Evolutionary conservation across 2,888 invertebrate species (phyloP), one percentile per base, ranked within the genome.

Genomic region (Pseudolycoriella hygida): DNA sequence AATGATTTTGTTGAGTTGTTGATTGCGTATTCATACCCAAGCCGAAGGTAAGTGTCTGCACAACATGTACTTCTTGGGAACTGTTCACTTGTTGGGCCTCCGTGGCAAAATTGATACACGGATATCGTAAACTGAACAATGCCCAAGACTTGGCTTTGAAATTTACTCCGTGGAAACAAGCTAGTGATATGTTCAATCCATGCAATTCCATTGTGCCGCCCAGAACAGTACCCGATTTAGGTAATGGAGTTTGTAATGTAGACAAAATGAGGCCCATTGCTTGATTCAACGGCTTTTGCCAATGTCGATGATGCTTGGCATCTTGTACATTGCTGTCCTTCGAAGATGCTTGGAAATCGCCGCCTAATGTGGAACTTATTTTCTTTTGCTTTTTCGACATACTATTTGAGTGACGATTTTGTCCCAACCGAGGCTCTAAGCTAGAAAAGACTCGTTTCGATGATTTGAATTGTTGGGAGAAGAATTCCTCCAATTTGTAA

Each of bases 91-190:
- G 87, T 62, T 92, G 89, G 0, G 93, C 90, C 62, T 93, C 92
- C 0, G 92, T 89, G 14, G 88, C 82, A 64, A 93, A 93, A 57
- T 84, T 86, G 52, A 93, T 89, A 57, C 82, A 84, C 0, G 93
- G 93, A 56, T 94, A 89, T 60, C 85, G 83, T 51, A 96, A 70
- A 54, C 89, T 90, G 64, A 96, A 96, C 50, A 96, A 64, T 5
- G 93, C 94, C 94, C 96, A 96, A 1, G 87, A 88, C 66, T 93
- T 93, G 46, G 90, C 79, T 49, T 92, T 89, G 64, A 96, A 92
- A 67, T 94, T 94, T 59, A 90, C 87, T 31, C 96, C 96, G 64
- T 96, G 93, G 72, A 96, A 96, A 64, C 96, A 96, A 3, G 93
- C 94, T 51, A 96, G 68, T 5, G 93, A 90, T 47, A 96, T 85